phyloP scores from a whole-genome alignment of 2,888 invertebrate genomes.

The Drosophila hamatofila region DNA sequence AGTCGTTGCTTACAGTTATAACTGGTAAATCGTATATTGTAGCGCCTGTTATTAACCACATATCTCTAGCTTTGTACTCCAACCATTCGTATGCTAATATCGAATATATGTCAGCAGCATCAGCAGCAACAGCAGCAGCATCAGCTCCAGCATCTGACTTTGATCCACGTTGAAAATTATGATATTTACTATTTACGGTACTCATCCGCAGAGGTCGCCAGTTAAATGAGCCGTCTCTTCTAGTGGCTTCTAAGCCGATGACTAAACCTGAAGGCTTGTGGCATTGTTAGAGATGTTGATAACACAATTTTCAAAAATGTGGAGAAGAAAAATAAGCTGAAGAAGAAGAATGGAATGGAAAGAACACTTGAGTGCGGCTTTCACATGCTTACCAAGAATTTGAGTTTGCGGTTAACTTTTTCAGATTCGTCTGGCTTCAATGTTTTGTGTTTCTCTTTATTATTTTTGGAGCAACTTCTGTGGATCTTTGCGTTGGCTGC shows the following conservation, averaged over 20 bases:
- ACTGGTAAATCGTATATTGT: slow-evolving; percentile 62
- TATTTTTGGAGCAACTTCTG: slow-evolving; percentile 20
- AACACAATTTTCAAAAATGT: slow-evolving; percentile 54
- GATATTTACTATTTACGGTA: slow-evolving; percentile 51
- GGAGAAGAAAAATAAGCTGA: not conserved
- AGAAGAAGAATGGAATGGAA: not conserved
- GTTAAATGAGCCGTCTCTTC: slow-evolving; percentile 60
- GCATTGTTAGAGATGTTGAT: slow-evolving; percentile 64
- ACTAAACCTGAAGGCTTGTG: slow-evolving; percentile 33
- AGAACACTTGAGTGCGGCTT: slow-evolving; percentile 27
- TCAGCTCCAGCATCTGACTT: slow-evolving; percentile 25
- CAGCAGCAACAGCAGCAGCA: slow-evolving; percentile 26
- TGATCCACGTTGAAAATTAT: slow-evolving; percentile 63
- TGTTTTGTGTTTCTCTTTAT: not conserved
- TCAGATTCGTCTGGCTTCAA: slow-evolving; percentile 13
- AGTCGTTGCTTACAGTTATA: slow-evolving; percentile 53
- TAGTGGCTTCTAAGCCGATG: slow-evolving; percentile 51
- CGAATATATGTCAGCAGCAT: slow-evolving; percentile 66
- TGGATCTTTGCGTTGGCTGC: slow-evolving; percentile 24
- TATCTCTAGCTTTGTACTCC: slow-evolving; percentile 50
- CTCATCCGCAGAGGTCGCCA: slow-evolving; percentile 12
- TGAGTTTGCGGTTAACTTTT: slow-evolving; percentile 36
- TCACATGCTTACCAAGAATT: slow-evolving; percentile 42
- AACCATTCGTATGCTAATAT: slow-evolving; percentile 69
- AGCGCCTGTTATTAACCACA: slow-evolving; percentile 64